Evolutionary conservation across 2,797 vertebrate genomes (phyloP).

Genomic region (Ispidina lecontei): DNA sequence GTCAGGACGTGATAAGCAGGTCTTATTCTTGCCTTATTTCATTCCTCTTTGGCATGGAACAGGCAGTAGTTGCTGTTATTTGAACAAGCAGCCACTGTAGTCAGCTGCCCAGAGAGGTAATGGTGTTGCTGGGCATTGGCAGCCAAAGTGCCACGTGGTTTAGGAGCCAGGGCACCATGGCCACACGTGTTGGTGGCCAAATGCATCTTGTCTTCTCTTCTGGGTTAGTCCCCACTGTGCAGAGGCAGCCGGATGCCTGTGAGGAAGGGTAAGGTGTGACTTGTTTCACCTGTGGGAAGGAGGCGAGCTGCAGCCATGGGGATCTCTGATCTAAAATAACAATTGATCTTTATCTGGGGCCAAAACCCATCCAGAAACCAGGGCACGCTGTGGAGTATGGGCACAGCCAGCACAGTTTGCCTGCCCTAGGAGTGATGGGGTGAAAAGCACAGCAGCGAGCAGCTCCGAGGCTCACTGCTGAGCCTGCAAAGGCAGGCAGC

Average conservation of each 20-base stretch:
- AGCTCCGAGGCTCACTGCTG: not conserved
- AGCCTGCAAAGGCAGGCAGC: not conserved
- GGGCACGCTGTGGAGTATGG: rapidly evolving
- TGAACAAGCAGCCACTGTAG: not conserved
- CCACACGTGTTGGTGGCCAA: rapidly evolving
- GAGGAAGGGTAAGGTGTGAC: not conserved
- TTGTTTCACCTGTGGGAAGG: not conserved
- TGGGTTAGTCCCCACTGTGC: not conserved
- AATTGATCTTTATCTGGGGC: not conserved
- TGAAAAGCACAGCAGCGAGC: not conserved
- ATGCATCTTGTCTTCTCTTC: not conserved
- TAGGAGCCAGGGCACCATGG: rapidly evolving
- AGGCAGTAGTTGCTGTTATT: not conserved
- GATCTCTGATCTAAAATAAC: not conserved
- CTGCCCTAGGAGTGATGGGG: not conserved
- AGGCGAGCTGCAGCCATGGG: not conserved
- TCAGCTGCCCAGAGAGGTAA: not conserved
- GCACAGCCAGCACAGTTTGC: not conserved
- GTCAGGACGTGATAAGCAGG: rapidly evolving
- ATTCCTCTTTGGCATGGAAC: not conserved
- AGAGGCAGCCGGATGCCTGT: rapidly evolving
- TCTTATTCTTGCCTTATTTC: not conserved
- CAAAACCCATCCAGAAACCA: not conserved
- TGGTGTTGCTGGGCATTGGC: not conserved
- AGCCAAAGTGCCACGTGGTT: not conserved